Evolutionary conservation across 1,140 invertebrate genomes (phyloP), one percentile per base, ranked within the genome.

Genomic region (Drosophila erecta): DNA sequence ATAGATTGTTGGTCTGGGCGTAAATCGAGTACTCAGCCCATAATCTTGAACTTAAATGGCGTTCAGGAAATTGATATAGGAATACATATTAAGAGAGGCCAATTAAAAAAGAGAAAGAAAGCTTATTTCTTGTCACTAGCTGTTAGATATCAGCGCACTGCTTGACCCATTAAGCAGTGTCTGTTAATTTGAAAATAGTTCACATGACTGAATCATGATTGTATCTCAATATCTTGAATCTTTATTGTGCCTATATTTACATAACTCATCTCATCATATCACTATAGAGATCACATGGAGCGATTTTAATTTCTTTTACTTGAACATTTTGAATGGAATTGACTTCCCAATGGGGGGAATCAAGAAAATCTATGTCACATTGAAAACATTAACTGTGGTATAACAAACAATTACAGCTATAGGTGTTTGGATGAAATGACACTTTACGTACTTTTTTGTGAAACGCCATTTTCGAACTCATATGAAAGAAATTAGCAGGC

Each of bases 401-500:
- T 24, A 24, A 33, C 15, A 67, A 10, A 11, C n/a, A 20, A 12
- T 40, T 57, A 20, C 37, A 47, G 24, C 15, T 6, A 41, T 30
- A 30, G 50, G 30, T 51, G 22, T 59, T 27, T 44, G 22, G 54
- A 12, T 33, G 37, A 50, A 44, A 50, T 17, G 65, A 71, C 59
- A 72, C 58, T 71, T 59, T 50, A 72, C 66, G 58, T 72, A 72
- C 66, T 71, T 58, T 72, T 44, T 35, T 51, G 14, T 14, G 44
- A 53, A 27, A 33, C 43, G 51, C 70, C 65, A 71, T 57, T 56
- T 49, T 70, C 14, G 53, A 71, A 46, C 65, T 71, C 67, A 49
- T 66, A 75, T 75, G 60, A 51, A 58, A 66, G 27, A 76, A 76
- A 76, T 76, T 76, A 76, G 72, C 72, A 56, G 49, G 60, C 58